Percentiles rank a stretch among this genome's conserved stretches.
Evolutionary conservation across 1,140 invertebrate species (phyloP).

Genomic region (Euura lappo): DNA sequence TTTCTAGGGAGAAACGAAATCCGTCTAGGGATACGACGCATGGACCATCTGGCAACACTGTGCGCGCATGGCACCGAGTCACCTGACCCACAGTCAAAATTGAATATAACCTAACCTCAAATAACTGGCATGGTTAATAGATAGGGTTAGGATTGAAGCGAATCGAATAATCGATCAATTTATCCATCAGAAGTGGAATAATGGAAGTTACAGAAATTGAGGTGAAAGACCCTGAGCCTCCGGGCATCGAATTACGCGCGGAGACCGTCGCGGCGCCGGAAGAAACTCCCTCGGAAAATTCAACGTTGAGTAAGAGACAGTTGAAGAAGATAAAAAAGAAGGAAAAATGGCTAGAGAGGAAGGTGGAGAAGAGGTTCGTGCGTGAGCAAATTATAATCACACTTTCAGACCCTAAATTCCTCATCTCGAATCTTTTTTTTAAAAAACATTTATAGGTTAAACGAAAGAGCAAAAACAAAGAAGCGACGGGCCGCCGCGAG

Average conservation of each 20-base stretch:
- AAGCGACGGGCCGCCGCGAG: slow-evolving; percentile 68
- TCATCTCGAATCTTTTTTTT: slow-evolving; percentile 16
- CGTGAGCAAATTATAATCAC: slow-evolving; percentile 21
- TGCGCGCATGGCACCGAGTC: no score
- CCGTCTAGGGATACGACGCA: no score
- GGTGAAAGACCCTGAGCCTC: slow-evolving; percentile 16
- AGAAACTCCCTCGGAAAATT: background rate
- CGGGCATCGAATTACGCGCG: background rate
- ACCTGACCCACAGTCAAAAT: no score
- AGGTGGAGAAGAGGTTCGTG: slow-evolving; percentile 57
- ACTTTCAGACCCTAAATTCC: slow-evolving; percentile 17
- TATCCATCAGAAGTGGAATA: no score
- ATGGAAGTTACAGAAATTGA: background rate
- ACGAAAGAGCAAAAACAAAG: slow-evolving; percentile 72
- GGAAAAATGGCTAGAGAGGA: slow-evolving; percentile 58
- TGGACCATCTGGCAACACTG: no score
- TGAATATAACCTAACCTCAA: no score
- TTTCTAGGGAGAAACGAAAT: no score
- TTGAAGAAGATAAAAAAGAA: slow-evolving; percentile 60
- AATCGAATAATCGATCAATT: no score
- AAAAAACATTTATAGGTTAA: slow-evolving; percentile 41
- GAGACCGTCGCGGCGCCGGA: no score
- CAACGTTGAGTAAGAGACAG: slow-evolving; percentile 56
- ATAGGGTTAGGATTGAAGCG: no score
- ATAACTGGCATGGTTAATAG: no score